phyloP scores from a whole-genome alignment of 2,113 vertebrate genomes.

The Dendrocopos noguchii region DNA sequence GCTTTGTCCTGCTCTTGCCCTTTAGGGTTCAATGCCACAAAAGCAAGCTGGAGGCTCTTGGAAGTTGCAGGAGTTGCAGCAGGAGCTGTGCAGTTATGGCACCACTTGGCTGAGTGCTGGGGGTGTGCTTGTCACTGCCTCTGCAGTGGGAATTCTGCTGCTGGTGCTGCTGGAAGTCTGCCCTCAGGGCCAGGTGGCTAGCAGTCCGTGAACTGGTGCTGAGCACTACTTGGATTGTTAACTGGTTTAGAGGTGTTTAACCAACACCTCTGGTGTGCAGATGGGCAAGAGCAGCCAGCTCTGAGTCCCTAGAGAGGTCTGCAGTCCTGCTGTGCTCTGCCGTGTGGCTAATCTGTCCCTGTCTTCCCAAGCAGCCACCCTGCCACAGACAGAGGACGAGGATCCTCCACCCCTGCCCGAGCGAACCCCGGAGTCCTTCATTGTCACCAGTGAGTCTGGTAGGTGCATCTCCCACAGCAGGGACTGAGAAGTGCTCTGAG shows the following conservation, averaged over 20 bases:
- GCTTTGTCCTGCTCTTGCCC: neutral
- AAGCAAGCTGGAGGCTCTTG: neutral
- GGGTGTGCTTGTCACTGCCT: neutral
- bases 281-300: neutral
- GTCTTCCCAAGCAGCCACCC: constrained; percentile 35
- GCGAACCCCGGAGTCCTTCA: constrained; percentile 91
- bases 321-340: neutral
- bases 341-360: neutral
- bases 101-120: neutral
- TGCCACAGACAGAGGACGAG: constrained; percentile 71
- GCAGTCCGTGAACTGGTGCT: neutral
- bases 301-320: neutral
- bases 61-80: neutral
- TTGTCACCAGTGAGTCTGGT: constrained; percentile 79
- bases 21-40: neutral
- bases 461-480: neutral
- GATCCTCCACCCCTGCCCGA: constrained; percentile 88
- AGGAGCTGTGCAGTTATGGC: neutral
- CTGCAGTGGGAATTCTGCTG: neutral
- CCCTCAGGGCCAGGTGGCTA: neutral
- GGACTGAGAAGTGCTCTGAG: neutral
- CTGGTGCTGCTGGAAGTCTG: neutral
- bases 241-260: neutral
- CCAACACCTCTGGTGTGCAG: rapidly evolving
- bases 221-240: neutral